phyloP scores from a whole-genome alignment of 2,888 invertebrate species.

The Torymus texanus region DNA sequence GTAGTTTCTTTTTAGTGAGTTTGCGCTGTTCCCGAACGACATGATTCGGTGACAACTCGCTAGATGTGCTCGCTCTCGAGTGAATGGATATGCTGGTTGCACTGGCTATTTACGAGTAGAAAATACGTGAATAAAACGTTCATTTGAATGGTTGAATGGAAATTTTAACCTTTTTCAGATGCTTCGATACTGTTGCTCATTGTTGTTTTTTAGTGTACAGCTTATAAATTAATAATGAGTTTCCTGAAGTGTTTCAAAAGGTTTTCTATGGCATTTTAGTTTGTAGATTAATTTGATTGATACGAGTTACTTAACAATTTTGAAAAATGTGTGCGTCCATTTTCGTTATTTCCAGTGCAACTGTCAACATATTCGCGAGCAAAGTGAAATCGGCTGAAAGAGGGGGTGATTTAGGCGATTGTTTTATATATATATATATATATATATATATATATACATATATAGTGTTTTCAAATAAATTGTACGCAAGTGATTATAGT shows the following conservation, averaged over 20 bases:
- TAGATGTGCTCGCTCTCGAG: too few species aligned
- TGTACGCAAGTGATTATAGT: not conserved
- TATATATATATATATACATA: not conserved
- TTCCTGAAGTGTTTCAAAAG: not conserved
- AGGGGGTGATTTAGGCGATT: conserved; percentile 1
- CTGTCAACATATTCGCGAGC: conserved; percentile 27
- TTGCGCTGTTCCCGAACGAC: too few species aligned
- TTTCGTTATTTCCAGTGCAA: conserved; percentile 9
- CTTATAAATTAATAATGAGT: not conserved
- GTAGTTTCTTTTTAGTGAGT: too few species aligned
- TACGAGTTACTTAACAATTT: conserved; percentile 47
- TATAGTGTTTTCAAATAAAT: not conserved
- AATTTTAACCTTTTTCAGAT: too few species aligned
- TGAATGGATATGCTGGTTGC: too few species aligned
- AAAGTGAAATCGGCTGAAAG: conserved; percentile 36
- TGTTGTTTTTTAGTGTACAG: not conserved
- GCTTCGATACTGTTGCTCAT: too few species aligned
- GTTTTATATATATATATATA: not conserved
- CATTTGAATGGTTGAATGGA: too few species aligned
- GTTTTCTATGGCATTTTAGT: conserved; percentile 29
- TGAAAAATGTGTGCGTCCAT: conserved; percentile 28
- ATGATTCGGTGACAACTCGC: too few species aligned
- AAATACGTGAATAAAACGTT: too few species aligned
- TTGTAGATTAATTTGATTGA: not conserved
- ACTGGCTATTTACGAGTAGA: too few species aligned